Conservation (phyloP, 1,140 invertebrate genomes). For the Macrobrachium rosenbergii region DNA sequence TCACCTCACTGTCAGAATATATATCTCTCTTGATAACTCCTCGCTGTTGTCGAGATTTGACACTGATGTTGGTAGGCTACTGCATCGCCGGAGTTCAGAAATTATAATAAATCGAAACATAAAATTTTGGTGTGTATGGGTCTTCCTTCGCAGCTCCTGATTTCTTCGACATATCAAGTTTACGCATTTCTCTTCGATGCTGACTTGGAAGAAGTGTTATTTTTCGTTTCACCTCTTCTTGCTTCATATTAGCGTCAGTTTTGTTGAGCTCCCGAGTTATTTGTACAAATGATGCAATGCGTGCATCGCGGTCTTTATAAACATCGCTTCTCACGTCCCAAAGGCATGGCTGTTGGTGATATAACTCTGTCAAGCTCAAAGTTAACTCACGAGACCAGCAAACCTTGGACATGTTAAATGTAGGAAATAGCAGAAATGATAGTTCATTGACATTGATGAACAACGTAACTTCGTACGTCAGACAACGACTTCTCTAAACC, state of each 20-base stretch:
- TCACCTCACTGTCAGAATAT: neutral
- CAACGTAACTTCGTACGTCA: too few species aligned
- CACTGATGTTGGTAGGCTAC: neutral
- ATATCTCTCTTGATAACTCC: neutral
- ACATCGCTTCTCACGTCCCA: slow-evolving; percentile 12
- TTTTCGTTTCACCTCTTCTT: slow-evolving; percentile 1
- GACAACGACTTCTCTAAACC: too few species aligned
- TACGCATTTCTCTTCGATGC: slow-evolving; percentile 5
- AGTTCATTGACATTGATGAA: too few species aligned
- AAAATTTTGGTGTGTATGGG: neutral
- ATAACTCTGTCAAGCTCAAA: slow-evolving; percentile 21
- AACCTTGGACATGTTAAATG: too few species aligned
- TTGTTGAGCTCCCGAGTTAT: neutral
- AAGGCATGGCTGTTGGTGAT: neutral
- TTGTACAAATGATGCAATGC: slow-evolving; percentile 20
- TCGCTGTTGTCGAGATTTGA: slow-evolving; percentile 9
- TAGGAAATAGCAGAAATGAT: too few species aligned
- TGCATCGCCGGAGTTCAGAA: neutral
- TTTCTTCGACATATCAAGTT: slow-evolving; percentile 1
- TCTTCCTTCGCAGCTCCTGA: slow-evolving; percentile 2
- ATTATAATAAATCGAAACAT: neutral
- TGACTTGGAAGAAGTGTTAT: neutral
- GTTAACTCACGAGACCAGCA: too few species aligned
- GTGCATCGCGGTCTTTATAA: slow-evolving; percentile 13
- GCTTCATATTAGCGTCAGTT: neutral